Evolutionary conservation across 2,113 vertebrate species (phyloP), one percentile per base, ranked within the genome.

Genomic region (Xiphophorus maculatus): DNA sequence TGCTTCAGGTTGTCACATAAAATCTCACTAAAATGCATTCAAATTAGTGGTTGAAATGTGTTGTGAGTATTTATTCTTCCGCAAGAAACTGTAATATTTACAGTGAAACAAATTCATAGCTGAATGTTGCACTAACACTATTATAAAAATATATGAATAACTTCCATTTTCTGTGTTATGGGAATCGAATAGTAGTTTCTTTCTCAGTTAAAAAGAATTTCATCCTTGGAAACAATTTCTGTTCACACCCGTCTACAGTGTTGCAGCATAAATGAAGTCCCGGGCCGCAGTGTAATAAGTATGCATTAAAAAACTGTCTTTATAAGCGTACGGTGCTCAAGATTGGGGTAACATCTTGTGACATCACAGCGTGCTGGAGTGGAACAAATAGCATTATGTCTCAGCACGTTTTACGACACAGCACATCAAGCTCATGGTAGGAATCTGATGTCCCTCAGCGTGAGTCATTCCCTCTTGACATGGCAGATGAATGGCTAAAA

Each of bases 381-480:
- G 90, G 86, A 91, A 91, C 84, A 91, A 91, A 92, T 86, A 85
- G 86, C 90, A 85, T 91, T 90, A 87, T 90, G 89, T 90, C 81
- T 35, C 87, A 81, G 81, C 84, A 84, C 44, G 80, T 87, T 87
- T 88, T 86, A 78, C 71, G 88, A 91, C 90, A 89, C 91, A 87
- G 89, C 78, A 91, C 86, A 91, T 93, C 89, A 90, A 84, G 82
- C 82, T 86, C 91, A 88, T 92, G 86, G 89, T 78, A 87, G 83
- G 89, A 88, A 88, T 78, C 84, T 66, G 17, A 64, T 71, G 86
- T 84, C 76, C 78, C 84, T 77, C 85, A 29, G 15, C 71, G 77
- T n/a, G 74, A 81, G 79, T 29, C 69, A 58, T 70, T 78, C 80
- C 51, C 82, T 88, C 86, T 84, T 1, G 35, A 78, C 74, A 70